Conservation (phyloP, 2,113 vertebrate species). For the Anser cygnoides region DNA sequence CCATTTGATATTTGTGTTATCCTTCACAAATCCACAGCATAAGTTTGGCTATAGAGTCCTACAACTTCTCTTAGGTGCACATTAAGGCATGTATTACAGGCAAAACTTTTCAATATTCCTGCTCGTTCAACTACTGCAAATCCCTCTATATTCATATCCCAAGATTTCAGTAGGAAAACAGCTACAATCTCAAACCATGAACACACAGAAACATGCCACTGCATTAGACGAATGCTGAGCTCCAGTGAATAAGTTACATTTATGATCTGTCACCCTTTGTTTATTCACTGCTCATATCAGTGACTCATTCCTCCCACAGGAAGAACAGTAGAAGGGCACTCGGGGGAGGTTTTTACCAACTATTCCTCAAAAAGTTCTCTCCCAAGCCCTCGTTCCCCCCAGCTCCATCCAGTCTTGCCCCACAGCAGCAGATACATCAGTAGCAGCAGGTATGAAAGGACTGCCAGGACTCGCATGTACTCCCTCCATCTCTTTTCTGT, state of each 20-base stretch:
- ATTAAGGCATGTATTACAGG: not conserved
- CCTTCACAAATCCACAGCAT: not conserved
- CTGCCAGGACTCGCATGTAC: fast-evolving
- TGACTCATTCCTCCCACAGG: slow-evolving; percentile 9
- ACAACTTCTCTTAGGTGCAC: not conserved
- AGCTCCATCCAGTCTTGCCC: not conserved
- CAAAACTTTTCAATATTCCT: not conserved
- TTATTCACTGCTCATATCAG: not conserved
- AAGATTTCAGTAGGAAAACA: not conserved
- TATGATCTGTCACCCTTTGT: not conserved
- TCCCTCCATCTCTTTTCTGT: not conserved
- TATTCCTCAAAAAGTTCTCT: not conserved
- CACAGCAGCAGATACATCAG: not conserved
- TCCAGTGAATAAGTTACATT: not conserved
- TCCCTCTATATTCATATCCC: not conserved
- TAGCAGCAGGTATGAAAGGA: not conserved
- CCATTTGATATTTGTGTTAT: not conserved
- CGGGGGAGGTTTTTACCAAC: not conserved
- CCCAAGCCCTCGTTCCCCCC: not conserved
- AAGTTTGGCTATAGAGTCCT: not conserved
- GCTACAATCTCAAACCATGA: not conserved
- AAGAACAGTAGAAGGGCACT: not conserved
- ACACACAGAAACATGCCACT: not conserved
- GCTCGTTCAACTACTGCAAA: not conserved
- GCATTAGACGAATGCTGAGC: not conserved